Percentiles rank a stretch among this genome's conserved stretches.
Conservation (phyloP, 2,888 invertebrate genomes). For the Esperia sulphurella region DNA sequence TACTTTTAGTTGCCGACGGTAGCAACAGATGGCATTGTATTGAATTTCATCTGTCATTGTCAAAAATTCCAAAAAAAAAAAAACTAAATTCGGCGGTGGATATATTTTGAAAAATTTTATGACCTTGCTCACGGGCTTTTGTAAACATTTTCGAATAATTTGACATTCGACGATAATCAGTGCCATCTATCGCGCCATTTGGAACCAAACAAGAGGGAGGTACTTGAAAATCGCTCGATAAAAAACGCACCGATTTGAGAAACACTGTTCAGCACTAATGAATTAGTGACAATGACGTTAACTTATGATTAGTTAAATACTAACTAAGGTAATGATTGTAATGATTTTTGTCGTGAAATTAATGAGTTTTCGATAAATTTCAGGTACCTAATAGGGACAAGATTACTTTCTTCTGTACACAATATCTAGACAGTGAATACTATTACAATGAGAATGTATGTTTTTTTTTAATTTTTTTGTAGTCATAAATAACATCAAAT, state of each 20-base stretch:
- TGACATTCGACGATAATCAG: no score
- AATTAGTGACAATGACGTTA: constrained; percentile 27
- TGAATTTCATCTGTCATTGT: no score
- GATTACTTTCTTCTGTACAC: constrained; percentile 22
- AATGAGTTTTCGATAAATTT: constrained; percentile 46
- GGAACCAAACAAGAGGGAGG: no score
- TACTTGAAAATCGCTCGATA: no score
- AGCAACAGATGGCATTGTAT: no score
- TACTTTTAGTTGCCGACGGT: constrained; percentile 11
- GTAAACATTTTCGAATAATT: no score
- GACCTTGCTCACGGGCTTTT: no score
- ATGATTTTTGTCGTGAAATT: constrained; percentile 19
- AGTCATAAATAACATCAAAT: not conserved
- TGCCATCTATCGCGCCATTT: no score
- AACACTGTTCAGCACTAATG: constrained; percentile 67
- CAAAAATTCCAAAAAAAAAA: no score
- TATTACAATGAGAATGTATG: constrained; percentile 14
- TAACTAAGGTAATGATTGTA: not conserved
- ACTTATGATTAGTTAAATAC: constrained; percentile 20
- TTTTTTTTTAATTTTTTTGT: constrained; percentile 15
- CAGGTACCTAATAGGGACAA: constrained; percentile 73
- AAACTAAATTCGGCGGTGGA: no score
- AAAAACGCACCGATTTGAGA: constrained; percentile 50
- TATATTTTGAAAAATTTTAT: no score
- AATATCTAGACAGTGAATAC: constrained; percentile 20